Base-by-base conservation (phyloP, 2,888 invertebrate genomes). In the Spodoptera littoralis region DNA sequence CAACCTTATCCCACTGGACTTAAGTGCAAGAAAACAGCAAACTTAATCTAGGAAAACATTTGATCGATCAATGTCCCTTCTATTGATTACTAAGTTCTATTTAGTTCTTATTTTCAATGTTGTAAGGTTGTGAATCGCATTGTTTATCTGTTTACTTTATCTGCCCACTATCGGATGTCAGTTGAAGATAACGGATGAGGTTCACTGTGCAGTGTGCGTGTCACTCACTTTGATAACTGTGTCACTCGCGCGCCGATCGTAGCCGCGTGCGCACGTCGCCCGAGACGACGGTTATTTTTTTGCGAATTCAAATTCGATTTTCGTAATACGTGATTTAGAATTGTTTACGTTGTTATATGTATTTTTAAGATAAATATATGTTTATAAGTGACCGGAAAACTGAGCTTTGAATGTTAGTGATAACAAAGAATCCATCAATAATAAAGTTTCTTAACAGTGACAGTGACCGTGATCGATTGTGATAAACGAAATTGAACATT, bases 141-240 rank as follows among this genome's bases (percentile, higher is more conserved):
- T 58, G 54, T 60, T 77, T 81, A 67, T 65, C 65, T 69, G 49
- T 63, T 65, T 24, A 69, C 51, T 58, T 36, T 77, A 77, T 77
- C 75, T 57, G 65, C 55, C 57, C 51, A 64, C 70, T 83, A 81
- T 85, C 80, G 81, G 79, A 81, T 85, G 87, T 82, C 82, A 79
- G 79, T 78, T 84, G 65, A 70, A 81, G 84, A 91, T 90, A 89
- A 87, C 81, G 83, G 78, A 77, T 82, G 84, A 80, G 80, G 80
- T 69, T 79, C 72, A 73, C 73, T 61, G 77, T 70, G 76, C 72
- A 73, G 73, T 61, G 77, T 70, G 76, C 54, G 71, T 68, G 72
- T 69, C 70, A 70, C 63, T 71, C 66, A 67, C 55, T 72, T 75
- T 80, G 77, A 80, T 80, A 79, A 77, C 72, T 77, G 59, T 76